phyloP scores from a whole-genome alignment of 2,888 invertebrate genomes.

The Shargacucullia verbasci region DNA sequence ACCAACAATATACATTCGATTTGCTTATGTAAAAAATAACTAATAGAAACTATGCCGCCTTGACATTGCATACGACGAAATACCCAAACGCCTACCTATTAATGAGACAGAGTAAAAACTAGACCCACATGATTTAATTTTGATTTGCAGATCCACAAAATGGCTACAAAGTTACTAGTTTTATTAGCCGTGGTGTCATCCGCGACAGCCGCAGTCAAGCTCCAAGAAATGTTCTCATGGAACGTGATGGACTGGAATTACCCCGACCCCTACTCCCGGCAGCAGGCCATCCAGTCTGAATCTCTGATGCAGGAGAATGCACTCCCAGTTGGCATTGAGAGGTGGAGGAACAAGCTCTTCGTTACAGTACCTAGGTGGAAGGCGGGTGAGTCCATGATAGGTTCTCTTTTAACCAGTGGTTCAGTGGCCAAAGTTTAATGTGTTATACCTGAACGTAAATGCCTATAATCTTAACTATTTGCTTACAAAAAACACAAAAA shows the following conservation, averaged over 20 bases:
- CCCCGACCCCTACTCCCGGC: conserved; percentile 90
- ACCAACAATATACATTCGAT: no score
- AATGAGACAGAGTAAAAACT: no score
- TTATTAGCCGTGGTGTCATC: conserved; percentile 69
- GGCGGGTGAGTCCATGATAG: conserved; percentile 91
- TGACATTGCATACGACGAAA: no score
- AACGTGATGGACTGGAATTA: conserved; percentile 93
- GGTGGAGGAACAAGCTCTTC: conserved; percentile 94
- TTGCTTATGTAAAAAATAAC: no score
- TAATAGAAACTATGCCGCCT: no score
- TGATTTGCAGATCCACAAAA: conserved; percentile 44
- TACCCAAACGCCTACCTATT: no score
- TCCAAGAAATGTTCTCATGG: conserved; percentile 94
- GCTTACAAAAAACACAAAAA: no score
- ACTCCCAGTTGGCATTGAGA: conserved; percentile 94
- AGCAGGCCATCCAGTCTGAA: conserved; percentile 90
- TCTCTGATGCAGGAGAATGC: conserved; percentile 93
- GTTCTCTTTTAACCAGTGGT: no score
- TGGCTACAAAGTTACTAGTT: conserved; percentile 63
- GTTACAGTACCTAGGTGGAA: conserved; percentile 95
- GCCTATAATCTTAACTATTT: no score
- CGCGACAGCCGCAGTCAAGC: conserved; percentile 82
- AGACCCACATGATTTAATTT: no score
- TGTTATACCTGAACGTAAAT: no score
- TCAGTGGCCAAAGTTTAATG: no score